These are phyloP conservation scores for Chydorus sphaericus DNA, from an alignment of 2,888 invertebrate species.

Conservation along the genomic window DNA sequence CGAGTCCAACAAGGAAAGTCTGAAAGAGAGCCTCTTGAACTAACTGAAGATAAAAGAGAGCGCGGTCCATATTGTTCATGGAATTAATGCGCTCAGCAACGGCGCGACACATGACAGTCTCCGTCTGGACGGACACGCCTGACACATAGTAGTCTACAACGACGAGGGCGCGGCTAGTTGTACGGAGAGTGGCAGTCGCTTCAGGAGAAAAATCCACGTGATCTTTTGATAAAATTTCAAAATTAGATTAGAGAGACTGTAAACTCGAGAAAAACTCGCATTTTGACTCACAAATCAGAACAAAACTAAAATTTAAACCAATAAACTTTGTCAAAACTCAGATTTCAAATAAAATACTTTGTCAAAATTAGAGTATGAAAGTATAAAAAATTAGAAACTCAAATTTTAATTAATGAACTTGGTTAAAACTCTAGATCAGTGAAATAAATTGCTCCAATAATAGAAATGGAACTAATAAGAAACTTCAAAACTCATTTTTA, in stretches of 20 bases:
- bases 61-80: conserved; percentile 99
- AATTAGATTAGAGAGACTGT: background rate
- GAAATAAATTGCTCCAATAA: too few species aligned
- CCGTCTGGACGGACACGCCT: conserved; percentile 99
- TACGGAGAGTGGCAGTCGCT: conserved; percentile 98
- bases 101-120: conserved; percentile 98
- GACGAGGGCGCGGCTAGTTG: conserved; percentile 98
- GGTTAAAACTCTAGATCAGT: too few species aligned
- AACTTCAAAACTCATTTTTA: too few species aligned
- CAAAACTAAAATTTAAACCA: background rate
- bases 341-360: too few species aligned
- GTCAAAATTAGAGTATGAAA: too few species aligned
- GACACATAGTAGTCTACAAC: conserved; percentile 99
- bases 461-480: too few species aligned
- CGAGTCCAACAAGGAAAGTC: conserved; percentile 97
- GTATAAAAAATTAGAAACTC: too few species aligned
- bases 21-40: conserved; percentile 95
- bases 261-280: too few species aligned
- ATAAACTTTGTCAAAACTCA: background rate
- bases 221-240: conserved; percentile 34
- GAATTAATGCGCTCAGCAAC: conserved; percentile 99
- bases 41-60: conserved; percentile 88
- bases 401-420: too few species aligned
- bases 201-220: conserved; percentile 99
- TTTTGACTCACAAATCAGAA: too few species aligned